Conservation (phyloP, 2,113 vertebrate genomes). For the Gorsachius goisagi region DNA sequence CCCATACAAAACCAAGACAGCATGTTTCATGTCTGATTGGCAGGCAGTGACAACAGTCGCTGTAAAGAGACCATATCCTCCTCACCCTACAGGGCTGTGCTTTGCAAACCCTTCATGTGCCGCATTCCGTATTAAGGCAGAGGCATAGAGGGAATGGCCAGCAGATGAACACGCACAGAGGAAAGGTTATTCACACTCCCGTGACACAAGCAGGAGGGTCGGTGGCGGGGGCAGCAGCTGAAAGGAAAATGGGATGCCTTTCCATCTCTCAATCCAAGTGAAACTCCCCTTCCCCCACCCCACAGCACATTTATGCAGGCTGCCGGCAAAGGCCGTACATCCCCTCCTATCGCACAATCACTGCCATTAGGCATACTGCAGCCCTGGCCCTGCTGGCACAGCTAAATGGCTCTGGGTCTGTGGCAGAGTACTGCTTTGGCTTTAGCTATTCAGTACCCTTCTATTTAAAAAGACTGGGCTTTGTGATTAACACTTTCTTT, state of each 20-base stretch:
- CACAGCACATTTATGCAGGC: background rate
- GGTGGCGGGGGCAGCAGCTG: background rate
- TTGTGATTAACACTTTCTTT: conserved; percentile 38
- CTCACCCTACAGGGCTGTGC: background rate
- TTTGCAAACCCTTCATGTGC: background rate
- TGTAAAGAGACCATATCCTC: background rate
- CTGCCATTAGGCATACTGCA: conserved; percentile 8
- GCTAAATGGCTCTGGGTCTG: conserved; percentile 1
- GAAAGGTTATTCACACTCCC: background rate
- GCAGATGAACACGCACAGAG: background rate
- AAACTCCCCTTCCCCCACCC: background rate
- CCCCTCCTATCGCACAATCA: background rate
- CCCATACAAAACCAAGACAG: background rate
- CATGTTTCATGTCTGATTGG: background rate
- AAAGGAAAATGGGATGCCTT: background rate
- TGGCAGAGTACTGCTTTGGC: background rate
- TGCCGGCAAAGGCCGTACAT: background rate
- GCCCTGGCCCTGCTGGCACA: background rate
- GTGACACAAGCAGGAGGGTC: background rate
- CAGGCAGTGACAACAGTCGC: background rate
- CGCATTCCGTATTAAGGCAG: background rate
- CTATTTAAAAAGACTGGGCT: background rate
- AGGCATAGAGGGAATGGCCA: background rate
- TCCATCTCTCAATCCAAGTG: background rate
- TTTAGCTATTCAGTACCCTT: background rate